These are phyloP conservation scores for Atherix ibis DNA, from an alignment of 2,888 invertebrate genomes.

Conservation along the genomic window DNA sequence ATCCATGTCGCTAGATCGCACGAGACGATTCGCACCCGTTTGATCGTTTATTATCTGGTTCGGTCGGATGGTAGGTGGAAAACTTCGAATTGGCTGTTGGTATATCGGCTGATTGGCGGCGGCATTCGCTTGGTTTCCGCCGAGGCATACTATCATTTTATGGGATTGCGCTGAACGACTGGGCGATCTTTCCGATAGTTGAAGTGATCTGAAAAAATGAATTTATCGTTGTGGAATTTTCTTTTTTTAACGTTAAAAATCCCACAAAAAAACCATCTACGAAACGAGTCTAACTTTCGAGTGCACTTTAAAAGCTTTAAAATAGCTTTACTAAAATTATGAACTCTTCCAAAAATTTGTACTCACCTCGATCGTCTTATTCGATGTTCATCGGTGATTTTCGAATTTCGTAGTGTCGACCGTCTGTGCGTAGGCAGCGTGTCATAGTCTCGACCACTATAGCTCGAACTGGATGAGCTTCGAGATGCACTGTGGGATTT, in stretches of 20 bases:
- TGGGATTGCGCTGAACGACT: conserved; percentile 25
- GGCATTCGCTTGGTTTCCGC: conserved; percentile 15
- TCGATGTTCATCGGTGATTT: conserved; percentile 27
- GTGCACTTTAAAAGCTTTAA: background rate
- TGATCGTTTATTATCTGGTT: conserved; percentile 13
- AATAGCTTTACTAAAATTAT: background rate
- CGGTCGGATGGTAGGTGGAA: conserved; percentile 23
- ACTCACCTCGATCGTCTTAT: conserved; percentile 29
- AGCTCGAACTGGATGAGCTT: conserved; percentile 32
- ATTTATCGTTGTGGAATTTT: background rate
- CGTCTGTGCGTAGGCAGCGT: conserved; percentile 18
- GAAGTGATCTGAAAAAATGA: conserved; percentile 37
- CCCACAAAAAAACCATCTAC: background rate
- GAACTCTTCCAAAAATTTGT: too few relatives aligned
- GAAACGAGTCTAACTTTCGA: background rate
- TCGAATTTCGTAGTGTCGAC: conserved; percentile 21
- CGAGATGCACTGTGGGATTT: conserved; percentile 26
- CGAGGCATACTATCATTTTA: conserved; percentile 25
- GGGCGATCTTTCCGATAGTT: conserved; percentile 43
- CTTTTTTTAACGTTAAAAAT: background rate
- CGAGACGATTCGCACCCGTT: conserved; percentile 5
- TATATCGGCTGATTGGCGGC: conserved; percentile 6
- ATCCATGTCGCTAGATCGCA: conserved; percentile 20
- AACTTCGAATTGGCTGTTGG: conserved; percentile 12
- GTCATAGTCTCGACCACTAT: conserved; percentile 26